Base-by-base conservation (phyloP, 2,113 vertebrate species). In the Poeciliopsis retropinna region DNA sequence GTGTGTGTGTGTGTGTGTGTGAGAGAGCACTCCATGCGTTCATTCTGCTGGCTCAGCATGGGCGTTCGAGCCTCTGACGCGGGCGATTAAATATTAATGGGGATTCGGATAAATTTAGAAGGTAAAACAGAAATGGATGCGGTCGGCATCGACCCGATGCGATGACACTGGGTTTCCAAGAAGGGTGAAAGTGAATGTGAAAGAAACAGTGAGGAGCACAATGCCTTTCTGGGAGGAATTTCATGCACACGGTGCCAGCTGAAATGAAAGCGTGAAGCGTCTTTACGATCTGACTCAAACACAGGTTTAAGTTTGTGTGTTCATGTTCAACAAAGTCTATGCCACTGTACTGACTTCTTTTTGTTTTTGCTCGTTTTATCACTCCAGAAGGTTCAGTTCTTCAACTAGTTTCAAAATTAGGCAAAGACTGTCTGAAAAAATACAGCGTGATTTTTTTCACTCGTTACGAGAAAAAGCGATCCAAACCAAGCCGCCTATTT, bases 71-170 rank as follows among this genome's bases (percentile, higher is more conserved):
- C 72, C 75, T 88, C 78, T 87, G 77, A 81, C 78, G 70, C 78
- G 67, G 34, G 37, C 69, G 73, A 87, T 91, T 67, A 92, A 92
- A 92, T 91, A 93, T 93, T 91, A 81, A 92, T 87, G 76, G 79
- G 79, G 65, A 78, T 70, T 70, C 64, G 70, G 66, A 85, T 90
- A 91, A 83, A 90, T 90, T 87, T 92, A 91, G 91, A 90, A 87
- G 70, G 76, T 64, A 51, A 77, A 69, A 61, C 22, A 44, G 80
- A 75, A 89, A 86, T 78, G 30, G 82, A 88, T 75, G 82, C 27
- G 6, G 60, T 73, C 72, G 5, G 25, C 25, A 80, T 2, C 51
- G 81, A 84, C 39, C 25, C 62, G 41, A 76, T 80, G 34, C 70
- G 28, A 66, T 41, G 63, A 62, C 4, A 28, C 31, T 27, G 13